Conservation (phyloP, 1,140 invertebrate genomes). For the Cherax quadricarinatus region DNA sequence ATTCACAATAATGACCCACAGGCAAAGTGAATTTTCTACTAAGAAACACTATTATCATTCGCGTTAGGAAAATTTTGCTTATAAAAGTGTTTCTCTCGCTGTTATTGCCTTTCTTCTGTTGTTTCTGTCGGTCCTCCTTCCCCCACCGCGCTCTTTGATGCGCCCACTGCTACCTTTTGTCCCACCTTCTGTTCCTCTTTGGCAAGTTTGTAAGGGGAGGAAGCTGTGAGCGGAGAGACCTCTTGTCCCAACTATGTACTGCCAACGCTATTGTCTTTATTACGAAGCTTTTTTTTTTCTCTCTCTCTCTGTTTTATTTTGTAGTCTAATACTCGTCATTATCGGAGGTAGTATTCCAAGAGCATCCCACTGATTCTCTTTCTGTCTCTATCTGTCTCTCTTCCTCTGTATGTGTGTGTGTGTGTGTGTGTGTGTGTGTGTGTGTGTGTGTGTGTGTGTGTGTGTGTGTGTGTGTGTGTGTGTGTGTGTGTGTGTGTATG, state of each 20-base stretch:
- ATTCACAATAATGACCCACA: no score
- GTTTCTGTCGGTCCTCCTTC: background rate
- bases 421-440: no score
- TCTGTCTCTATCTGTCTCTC: no score
- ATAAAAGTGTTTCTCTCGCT: constrained; percentile 60
- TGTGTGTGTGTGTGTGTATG: no score
- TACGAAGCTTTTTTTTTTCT: background rate
- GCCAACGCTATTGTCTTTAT: background rate
- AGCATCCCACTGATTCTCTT: no score
- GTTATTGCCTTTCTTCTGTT: constrained; percentile 55
- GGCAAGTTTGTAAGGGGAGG: background rate
- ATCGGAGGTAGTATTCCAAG: background rate
- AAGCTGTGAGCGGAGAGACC: background rate
- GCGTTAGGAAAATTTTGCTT: no score
- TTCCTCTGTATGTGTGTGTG: no score
- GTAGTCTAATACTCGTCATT: background rate
- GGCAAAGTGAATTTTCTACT: no score
- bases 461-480: no score
- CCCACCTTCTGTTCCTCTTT: constrained; percentile 24
- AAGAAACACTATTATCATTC: no score
- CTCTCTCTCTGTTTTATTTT: background rate
- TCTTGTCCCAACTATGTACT: background rate
- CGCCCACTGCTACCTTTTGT: constrained; percentile 32
- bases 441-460: no score
- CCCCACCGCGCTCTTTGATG: constrained; percentile 19